Evolutionary conservation across 2,797 vertebrate genomes (phyloP), one percentile per base, ranked within the genome.

Genomic region (Caiman crocodilus): DNA sequence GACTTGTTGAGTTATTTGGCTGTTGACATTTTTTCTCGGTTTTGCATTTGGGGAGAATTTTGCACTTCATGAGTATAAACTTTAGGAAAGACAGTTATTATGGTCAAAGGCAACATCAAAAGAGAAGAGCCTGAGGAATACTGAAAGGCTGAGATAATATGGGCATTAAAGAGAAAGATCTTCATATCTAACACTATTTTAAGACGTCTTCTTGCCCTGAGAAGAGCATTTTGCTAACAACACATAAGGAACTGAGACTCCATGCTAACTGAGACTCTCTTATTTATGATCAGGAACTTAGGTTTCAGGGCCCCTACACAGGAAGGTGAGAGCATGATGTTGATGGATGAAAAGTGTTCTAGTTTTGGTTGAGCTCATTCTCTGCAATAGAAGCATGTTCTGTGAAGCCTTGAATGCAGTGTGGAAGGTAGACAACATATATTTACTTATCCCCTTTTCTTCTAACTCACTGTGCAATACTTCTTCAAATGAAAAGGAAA

Each of bases 191-290:
- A 6, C 42, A 42, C 42, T 42, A 42, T 42, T 42, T 42, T 42
- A 10, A 42, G 42, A 42, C 11, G 8, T 42, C 42, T 42, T 42
- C 42, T 42, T 42, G 42, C 42, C 42, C 42, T 42, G 42, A 42
- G 8, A 42, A 42, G 42, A 42, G 42, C 42, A 42, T 42, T 42
- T 42, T 42, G 42, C 42, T 42, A 42, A 9, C 7, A 65, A 1
- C 10, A 20, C 1, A 2, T 1, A 4, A 71, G 58, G 2, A 3
- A 14, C 1, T 2, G 4, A 80, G 21, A 1, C 13, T 64, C 2
- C 9, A 57, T 82, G 59, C 63, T 64, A 35, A 25, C 26, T 13
- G 6, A 78, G 26, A 26, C 5, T 26, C 18, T 17, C 7, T 1
- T 9, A 5, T 2, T 0, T 42, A 42, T 2, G 6, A 58, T 56